A percentile compares a stretch with the other conserved stretches of the same genome.
Conservation (phyloP, 2,797 vertebrate species). For the Danio kyathit region DNA sequence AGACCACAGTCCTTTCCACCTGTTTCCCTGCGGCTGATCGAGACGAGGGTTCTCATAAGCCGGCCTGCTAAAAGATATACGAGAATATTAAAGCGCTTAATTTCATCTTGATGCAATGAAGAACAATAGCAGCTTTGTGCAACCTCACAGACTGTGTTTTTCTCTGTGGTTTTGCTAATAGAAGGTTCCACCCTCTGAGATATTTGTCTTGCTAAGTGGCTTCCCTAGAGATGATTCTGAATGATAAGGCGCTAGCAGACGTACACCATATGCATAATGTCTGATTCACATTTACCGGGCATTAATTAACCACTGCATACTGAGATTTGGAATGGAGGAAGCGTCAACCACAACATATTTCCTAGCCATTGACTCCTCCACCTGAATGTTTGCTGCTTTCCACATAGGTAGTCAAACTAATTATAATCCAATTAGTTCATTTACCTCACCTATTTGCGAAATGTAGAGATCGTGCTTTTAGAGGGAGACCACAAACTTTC, state of each 20-base stretch:
- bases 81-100: conserved; percentile 71
- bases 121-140: conserved; percentile 72
- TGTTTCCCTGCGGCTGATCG: conserved; percentile 69
- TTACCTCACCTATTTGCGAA: conserved; percentile 10
- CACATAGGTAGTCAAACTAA: conserved; percentile 13
- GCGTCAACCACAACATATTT: background rate
- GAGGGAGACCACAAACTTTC: conserved; percentile 51
- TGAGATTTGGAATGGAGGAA: conserved; percentile 14
- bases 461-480: conserved; percentile 29
- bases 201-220: conserved; percentile 68
- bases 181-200: conserved; percentile 60
- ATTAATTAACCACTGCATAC: conserved; percentile 10
- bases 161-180: conserved; percentile 60
- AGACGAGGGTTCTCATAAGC: conserved; percentile 54
- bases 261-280: conserved; percentile 33
- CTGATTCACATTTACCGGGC: conserved; percentile 19
- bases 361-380: background rate
- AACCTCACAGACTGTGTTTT: conserved; percentile 60
- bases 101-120: conserved; percentile 56
- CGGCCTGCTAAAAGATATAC: conserved; percentile 72
- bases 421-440: conserved; percentile 36
- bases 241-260: conserved; percentile 55
- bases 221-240: conserved; percentile 61
- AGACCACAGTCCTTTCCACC: conserved; percentile 65
- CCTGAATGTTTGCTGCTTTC: background rate